A percentile compares a stretch with the other conserved stretches of the same genome.
phyloP scores from a whole-genome alignment of 2,113 vertebrate species.

The Erinaceus europaeus region DNA sequence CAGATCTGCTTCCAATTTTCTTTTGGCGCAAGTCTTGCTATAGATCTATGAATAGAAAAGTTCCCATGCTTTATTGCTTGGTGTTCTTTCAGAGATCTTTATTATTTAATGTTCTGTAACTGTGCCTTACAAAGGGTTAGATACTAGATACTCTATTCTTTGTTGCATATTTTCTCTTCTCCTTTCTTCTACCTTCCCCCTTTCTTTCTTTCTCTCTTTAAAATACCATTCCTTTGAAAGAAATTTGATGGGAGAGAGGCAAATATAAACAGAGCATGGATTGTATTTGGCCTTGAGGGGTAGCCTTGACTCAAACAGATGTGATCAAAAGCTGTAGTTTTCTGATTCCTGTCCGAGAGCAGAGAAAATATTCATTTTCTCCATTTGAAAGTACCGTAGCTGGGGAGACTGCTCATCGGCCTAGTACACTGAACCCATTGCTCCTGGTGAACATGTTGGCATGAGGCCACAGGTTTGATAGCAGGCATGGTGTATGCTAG shows the following conservation, averaged over 20 bases:
- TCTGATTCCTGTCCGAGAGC: not conserved
- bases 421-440: too few relatives aligned
- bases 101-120: not conserved
- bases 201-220: not conserved
- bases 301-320: not conserved
- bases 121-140: not conserved
- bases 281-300: not conserved
- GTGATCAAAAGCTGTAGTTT: not conserved
- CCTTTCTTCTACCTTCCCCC: accelerated
- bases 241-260: too few relatives aligned
- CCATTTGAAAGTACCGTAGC: not conserved
- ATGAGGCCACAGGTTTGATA: too few relatives aligned
- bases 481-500: too few relatives aligned
- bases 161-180: not conserved
- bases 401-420: too few relatives aligned
- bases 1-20: conserved; percentile 1
- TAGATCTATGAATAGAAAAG: not conserved
- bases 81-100: not conserved
- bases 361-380: not conserved
- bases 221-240: not conserved
- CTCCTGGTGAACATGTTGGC: too few relatives aligned
- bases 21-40: not conserved
- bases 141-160: not conserved
- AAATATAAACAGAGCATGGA: not conserved
- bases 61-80: conserved; percentile 8